phyloP scores from a whole-genome alignment of 2,888 invertebrate genomes.

The Pyrrhia umbra region DNA sequence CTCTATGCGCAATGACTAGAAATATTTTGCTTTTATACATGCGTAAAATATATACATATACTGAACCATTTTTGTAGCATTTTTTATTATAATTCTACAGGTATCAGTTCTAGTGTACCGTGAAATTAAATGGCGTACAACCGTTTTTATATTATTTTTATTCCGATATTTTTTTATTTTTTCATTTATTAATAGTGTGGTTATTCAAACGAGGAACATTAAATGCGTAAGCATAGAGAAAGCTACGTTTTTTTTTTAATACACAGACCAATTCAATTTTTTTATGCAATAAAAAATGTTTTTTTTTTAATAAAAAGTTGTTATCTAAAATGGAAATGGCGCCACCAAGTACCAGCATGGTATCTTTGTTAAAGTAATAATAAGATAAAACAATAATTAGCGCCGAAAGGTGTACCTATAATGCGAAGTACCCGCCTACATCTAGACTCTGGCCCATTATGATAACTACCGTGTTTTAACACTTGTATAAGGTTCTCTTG shows the following conservation, averaged over 20 bases:
- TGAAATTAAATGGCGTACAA: slow-evolving; percentile 37
- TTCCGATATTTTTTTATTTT: slow-evolving; percentile 24
- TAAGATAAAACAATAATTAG: slow-evolving; percentile 52
- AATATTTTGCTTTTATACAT: slow-evolving; percentile 27
- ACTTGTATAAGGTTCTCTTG: slow-evolving; percentile 35
- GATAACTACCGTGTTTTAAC: slow-evolving; percentile 42
- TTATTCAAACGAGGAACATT: slow-evolving; percentile 9
- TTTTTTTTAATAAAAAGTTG: background rate
- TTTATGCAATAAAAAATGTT: background rate
- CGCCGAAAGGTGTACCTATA: slow-evolving; percentile 47
- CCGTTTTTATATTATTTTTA: slow-evolving; percentile 9
- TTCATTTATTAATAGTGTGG: slow-evolving; percentile 19
- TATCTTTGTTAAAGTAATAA: slow-evolving; percentile 49
- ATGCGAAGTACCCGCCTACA: slow-evolving; percentile 44
- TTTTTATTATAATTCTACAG: slow-evolving; percentile 11
- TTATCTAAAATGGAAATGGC: slow-evolving; percentile 53
- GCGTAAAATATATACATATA: background rate
- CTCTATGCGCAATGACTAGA: slow-evolving; percentile 42
- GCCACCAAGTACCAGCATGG: slow-evolving; percentile 38
- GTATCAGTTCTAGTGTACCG: slow-evolving; percentile 22
- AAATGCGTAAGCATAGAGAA: slow-evolving; percentile 15
- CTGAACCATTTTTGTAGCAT: background rate
- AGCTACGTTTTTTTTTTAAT: background rate
- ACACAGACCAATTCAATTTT: background rate
- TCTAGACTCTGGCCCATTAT: slow-evolving; percentile 23